These are phyloP conservation scores for Semicossyphus pulcher DNA, from an alignment of 2,113 vertebrate species.

Conservation along the genomic window DNA sequence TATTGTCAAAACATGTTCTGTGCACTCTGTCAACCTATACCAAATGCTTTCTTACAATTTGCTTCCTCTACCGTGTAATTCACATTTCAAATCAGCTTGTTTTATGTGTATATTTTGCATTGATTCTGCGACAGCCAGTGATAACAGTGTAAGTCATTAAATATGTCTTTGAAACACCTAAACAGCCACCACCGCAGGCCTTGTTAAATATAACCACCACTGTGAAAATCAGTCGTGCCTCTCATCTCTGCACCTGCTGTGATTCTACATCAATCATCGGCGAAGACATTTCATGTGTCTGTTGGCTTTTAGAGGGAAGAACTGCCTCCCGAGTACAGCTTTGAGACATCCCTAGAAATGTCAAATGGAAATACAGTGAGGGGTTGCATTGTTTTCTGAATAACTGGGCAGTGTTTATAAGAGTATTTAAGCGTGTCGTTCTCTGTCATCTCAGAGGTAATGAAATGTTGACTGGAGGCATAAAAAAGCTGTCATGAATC, in stretches of 20 bases:
- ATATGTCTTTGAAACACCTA: conserved; percentile 6
- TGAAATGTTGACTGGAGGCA: no score
- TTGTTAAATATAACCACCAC: conserved; percentile 21
- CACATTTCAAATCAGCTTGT: neutral
- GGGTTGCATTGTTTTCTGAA: neutral
- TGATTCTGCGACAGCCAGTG: neutral
- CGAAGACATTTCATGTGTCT: neutral
- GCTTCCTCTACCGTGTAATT: neutral
- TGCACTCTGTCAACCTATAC: no score
- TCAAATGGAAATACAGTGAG: neutral
- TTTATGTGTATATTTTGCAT: neutral
- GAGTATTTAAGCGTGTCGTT: no score
- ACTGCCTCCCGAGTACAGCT: neutral
- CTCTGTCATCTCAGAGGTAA: no score
- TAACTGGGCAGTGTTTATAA: neutral
- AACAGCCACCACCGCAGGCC: conserved; percentile 6
- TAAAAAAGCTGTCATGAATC: no score
- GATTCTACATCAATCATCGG: conserved; percentile 13
- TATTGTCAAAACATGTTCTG: no score
- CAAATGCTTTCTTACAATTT: neutral
- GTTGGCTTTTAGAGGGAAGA: conserved; percentile 5
- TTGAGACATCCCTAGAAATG: neutral
- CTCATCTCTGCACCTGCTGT: conserved; percentile 6
- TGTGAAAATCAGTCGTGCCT: conserved; percentile 11
- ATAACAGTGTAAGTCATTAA: neutral